Evolutionary conservation across 2,113 vertebrate genomes (phyloP).

Genomic region (Rousettus leschenaultii): DNA sequence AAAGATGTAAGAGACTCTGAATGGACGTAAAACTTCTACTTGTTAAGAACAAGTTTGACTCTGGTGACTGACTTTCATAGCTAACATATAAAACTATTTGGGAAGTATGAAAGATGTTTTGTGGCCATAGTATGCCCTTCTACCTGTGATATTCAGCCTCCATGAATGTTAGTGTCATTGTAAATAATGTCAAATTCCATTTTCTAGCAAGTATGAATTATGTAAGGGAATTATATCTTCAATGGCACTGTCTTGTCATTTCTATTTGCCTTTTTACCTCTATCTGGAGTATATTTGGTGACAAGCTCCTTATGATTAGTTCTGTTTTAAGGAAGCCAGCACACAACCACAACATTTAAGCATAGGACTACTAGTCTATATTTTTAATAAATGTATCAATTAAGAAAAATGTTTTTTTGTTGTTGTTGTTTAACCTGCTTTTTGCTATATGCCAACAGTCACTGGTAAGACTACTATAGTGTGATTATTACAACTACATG

Average conservation of each 20-base stretch:
- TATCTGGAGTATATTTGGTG: constrained; percentile 17
- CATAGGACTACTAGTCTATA: constrained; percentile 42
- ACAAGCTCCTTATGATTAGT: neutral
- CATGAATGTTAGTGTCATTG: constrained; percentile 28
- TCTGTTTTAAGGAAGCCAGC: constrained; percentile 23
- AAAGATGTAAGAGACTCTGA: constrained; percentile 45
- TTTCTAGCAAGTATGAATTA: neutral
- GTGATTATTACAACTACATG: neutral
- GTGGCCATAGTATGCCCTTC: neutral
- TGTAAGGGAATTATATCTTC: constrained; percentile 55
- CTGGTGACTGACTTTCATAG: constrained; percentile 10
- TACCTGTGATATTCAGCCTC: neutral
- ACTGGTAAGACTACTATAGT: neutral
- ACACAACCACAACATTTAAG: constrained; percentile 30
- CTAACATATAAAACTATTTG: constrained; percentile 44
- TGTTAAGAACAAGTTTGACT: constrained; percentile 6
- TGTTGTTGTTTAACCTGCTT: neutral
- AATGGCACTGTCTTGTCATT: constrained; percentile 34
- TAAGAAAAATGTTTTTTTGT: constrained; percentile 29
- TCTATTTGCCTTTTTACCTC: constrained; percentile 40
- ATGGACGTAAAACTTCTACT: constrained; percentile 41
- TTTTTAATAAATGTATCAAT: constrained; percentile 70
- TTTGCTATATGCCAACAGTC: constrained; percentile 4
- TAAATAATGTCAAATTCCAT: constrained; percentile 5
- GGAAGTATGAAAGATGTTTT: constrained; percentile 40